Evolutionary conservation across 2,888 invertebrate genomes (phyloP).

Genomic region (Sthenelais limicola): DNA sequence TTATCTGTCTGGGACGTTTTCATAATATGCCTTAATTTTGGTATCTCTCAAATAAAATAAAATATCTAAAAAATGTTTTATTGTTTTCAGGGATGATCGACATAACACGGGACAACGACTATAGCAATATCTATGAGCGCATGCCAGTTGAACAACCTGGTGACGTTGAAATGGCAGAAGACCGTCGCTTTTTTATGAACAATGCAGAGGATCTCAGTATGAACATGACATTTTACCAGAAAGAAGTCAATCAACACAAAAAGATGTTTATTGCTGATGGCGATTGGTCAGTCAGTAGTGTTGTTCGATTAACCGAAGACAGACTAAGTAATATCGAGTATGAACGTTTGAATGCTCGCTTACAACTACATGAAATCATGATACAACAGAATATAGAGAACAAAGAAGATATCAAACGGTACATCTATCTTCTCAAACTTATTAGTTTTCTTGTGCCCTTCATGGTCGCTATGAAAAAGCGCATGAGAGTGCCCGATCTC

Average conservation of each 20-base stretch:
- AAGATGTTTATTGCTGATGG: constrained; percentile 67
- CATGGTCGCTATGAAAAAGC: constrained; percentile 68
- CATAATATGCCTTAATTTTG: no score
- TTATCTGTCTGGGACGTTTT: no score
- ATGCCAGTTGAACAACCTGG: constrained; percentile 61
- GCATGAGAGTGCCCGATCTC: constrained; percentile 71
- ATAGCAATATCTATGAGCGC: constrained; percentile 59
- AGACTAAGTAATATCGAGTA: constrained; percentile 65
- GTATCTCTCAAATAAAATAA: no score
- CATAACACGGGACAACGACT: constrained; percentile 68
- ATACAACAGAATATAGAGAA: constrained; percentile 63
- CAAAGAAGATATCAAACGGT: constrained; percentile 62
- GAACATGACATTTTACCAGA: constrained; percentile 66
- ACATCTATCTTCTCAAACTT: constrained; percentile 67
- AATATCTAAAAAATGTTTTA: not conserved
- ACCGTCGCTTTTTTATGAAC: constrained; percentile 67
- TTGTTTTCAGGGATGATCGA: constrained; percentile 64
- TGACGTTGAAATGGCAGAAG: constrained; percentile 65
- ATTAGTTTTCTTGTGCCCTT: constrained; percentile 70
- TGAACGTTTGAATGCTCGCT: constrained; percentile 67
- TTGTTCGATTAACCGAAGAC: constrained; percentile 64
- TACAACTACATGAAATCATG: constrained; percentile 68
- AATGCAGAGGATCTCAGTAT: constrained; percentile 62
- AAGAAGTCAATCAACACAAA: constrained; percentile 58
- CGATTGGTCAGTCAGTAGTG: constrained; percentile 62